Base-by-base conservation (phyloP, 2,888 invertebrate genomes). In the Brachypalpus laphriformis region DNA sequence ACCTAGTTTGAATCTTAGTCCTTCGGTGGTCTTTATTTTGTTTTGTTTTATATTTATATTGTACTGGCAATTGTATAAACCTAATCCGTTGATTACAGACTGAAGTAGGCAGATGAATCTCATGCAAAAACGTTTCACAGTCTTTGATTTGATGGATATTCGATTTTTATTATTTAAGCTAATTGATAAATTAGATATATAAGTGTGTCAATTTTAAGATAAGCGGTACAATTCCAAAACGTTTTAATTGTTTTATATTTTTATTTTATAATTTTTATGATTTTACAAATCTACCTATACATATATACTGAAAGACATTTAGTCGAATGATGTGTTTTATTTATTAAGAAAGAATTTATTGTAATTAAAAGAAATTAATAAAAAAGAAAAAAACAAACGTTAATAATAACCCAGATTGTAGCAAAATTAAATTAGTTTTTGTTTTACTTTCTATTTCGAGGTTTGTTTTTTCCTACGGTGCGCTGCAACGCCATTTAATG, bases 171-270 rank as follows among this genome's bases (percentile, higher is more conserved):
- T 65, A 9, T 25, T 54, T 57, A n/a, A 72, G 59, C 31, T 25
- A 42, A 57, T 25, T 31, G 31, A 80, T 34, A 42, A 80, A 31
- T 61, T 66, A 72, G 31, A 54, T 70, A 57, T 56, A 51, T 74
- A 74, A 51, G 68, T 34, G 74, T 80, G 83, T 80, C 83, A 83
- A 83, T 83, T 83, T 78, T 78, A 78, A 75, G 25, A 61, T 82
- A 82, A 82, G 82, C 37, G 37, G 40, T 63, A 63, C 16, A 66
- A 66, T 72, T 77, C 51, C 65, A 61, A 47, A 63, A 20, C 3
- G 31, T 40, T 57, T 42, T 56, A 40, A 54, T 37, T 71, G 11
- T 49, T 45, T 37, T 42, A n/a, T 25, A 56, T 42, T 47, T 75
- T 22, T 37, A 65, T 14, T 70, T 75, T 57, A 14, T 20, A 34